Evolutionary conservation across 2,888 invertebrate species (phyloP).

Genomic region (Ephialtes manifestator): DNA sequence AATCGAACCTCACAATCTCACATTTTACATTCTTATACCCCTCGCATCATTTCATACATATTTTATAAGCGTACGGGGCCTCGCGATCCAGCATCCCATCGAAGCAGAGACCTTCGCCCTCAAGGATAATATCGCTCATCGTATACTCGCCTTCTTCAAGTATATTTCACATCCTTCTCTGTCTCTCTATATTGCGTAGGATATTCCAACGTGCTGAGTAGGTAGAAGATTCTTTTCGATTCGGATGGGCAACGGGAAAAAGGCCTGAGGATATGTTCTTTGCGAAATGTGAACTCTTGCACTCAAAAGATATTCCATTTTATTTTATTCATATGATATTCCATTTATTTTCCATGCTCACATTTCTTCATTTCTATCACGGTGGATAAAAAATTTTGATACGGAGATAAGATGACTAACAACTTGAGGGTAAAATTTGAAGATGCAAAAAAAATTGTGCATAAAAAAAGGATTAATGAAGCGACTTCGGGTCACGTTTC

Average conservation of each 20-base stretch:
- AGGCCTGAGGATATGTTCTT: constrained; percentile 21
- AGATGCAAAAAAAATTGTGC: background rate
- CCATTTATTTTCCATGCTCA: no score
- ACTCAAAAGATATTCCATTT: background rate
- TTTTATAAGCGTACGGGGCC: constrained; percentile 60
- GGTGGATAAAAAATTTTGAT: background rate
- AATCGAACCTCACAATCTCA: constrained; percentile 63
- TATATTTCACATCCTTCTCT: constrained; percentile 12
- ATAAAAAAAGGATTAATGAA: background rate
- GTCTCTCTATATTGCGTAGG: constrained; percentile 47
- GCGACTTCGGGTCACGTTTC: background rate
- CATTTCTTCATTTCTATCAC: background rate
- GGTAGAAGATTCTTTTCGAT: constrained; percentile 57
- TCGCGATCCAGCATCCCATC: constrained; percentile 10
- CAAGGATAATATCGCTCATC: constrained; percentile 62
- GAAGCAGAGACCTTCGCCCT: constrained; percentile 47
- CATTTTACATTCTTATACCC: constrained; percentile 61
- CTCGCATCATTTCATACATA: constrained; percentile 67
- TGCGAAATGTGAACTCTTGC: background rate
- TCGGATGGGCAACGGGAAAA: constrained; percentile 23
- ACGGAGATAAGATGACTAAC: background rate
- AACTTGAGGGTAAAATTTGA: background rate
- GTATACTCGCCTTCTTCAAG: background rate
- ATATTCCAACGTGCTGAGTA: constrained; percentile 54
- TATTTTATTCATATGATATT: background rate